Percentiles rank a stretch among this genome's conserved stretches.
These are phyloP conservation scores for Rhaphigaster nebulosa DNA, from an alignment of 2,888 invertebrate species.

Conservation along the genomic window DNA sequence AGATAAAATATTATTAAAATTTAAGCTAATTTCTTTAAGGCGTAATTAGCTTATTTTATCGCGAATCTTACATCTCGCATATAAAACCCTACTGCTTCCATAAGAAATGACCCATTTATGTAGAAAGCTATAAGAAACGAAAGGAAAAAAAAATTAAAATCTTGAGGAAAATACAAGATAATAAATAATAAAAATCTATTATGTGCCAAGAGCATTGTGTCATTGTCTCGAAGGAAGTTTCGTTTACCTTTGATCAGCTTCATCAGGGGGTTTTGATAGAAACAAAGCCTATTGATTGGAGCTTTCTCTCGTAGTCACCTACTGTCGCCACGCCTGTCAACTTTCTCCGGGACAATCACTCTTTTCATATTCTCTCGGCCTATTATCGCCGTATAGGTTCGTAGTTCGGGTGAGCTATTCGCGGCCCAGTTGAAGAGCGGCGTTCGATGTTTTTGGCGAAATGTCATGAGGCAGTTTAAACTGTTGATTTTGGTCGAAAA, in stretches of 20 bases:
- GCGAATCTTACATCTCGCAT: too few species aligned
- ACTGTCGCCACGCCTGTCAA: conserved; percentile 13
- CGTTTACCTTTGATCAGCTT: conserved; percentile 34
- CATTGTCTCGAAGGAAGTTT: conserved; percentile 12
- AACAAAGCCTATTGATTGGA: conserved; percentile 36
- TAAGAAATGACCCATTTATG: neutral
- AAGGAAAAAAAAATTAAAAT: conserved; percentile 29
- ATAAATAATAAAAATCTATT: conserved; percentile 42
- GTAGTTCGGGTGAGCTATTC: neutral
- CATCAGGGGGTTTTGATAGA: neutral
- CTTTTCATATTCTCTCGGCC: neutral
- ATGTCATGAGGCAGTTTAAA: too few species aligned
- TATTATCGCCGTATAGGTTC: neutral
- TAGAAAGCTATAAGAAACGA: conserved; percentile 32
- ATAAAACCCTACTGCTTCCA: neutral
- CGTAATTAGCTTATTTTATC: too few species aligned
- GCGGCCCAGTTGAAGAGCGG: neutral
- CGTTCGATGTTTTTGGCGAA: neutral
- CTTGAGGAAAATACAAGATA: neutral
- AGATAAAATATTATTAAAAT: too few species aligned
- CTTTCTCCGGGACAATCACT: conserved; percentile 1
- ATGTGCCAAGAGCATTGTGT: conserved; percentile 32
- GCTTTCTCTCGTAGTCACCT: neutral
- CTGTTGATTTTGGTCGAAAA: too few species aligned
- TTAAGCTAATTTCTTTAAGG: too few species aligned